phyloP scores from a whole-genome alignment of 2,797 vertebrate genomes.

The Gallinago nigripennis region DNA sequence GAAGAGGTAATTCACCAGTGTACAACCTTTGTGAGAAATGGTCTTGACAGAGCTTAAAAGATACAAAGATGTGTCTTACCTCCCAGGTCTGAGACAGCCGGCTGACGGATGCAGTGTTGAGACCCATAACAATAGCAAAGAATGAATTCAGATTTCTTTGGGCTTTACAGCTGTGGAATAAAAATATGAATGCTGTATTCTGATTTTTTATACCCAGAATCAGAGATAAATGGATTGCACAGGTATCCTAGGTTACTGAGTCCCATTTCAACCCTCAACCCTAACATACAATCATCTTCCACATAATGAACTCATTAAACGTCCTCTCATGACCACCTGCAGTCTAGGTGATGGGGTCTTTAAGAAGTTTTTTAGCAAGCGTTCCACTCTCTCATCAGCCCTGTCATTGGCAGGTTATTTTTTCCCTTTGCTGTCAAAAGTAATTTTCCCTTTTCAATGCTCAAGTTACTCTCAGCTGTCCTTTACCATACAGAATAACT shows the following conservation, averaged over 20 bases:
- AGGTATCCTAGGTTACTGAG: slow-evolving; percentile 21
- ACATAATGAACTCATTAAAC: slow-evolving; percentile 61
- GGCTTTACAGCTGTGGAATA: slow-evolving; percentile 88
- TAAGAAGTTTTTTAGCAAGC: slow-evolving; percentile 35
- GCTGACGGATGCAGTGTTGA: slow-evolving; percentile 93
- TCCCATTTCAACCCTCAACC: slow-evolving; percentile 28
- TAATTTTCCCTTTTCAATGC: slow-evolving; percentile 40
- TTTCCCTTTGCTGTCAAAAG: slow-evolving; percentile 35
- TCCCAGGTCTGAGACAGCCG: slow-evolving; percentile 96
- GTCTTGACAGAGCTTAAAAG: background rate
- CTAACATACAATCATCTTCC: slow-evolving; percentile 36
- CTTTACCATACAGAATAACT: slow-evolving; percentile 25
- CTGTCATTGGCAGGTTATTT: slow-evolving; percentile 26
- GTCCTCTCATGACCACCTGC: slow-evolving; percentile 55
- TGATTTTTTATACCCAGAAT: slow-evolving; percentile 21
- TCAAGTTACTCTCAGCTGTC: slow-evolving; percentile 37
- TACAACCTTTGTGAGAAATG: background rate
- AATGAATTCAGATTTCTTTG: slow-evolving; percentile 95
- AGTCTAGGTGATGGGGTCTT: slow-evolving; percentile 40
- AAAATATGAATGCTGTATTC: slow-evolving; percentile 16
- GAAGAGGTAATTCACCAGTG: background rate
- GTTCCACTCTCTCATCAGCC: background rate
- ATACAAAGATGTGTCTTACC: slow-evolving; percentile 77
- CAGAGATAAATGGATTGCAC: background rate
- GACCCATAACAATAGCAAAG: slow-evolving; percentile 97